Percentiles rank a stretch among this genome's conserved stretches.
Conservation (phyloP, 2,797 vertebrate genomes). For the Myotis myotis region DNA sequence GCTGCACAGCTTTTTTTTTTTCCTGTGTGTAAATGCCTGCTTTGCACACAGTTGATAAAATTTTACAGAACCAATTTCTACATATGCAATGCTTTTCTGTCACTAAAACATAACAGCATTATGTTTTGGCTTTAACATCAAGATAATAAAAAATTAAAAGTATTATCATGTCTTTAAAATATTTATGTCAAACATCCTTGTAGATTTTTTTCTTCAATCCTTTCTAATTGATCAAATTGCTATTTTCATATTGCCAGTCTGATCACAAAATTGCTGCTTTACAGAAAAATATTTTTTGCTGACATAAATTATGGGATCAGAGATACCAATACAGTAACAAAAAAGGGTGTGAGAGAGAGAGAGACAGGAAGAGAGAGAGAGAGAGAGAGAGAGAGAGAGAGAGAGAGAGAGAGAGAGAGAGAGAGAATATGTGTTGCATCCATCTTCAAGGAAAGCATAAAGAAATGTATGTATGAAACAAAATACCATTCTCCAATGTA, state of each 20-base stretch:
- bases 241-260: slow-evolving; percentile 38
- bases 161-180: slow-evolving; percentile 17
- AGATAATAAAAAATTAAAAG: slow-evolving; percentile 61
- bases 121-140: slow-evolving; percentile 32
- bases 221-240: slow-evolving; percentile 68
- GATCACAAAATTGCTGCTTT: slow-evolving; percentile 63
- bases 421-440: slow-evolving; percentile 36
- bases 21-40: slow-evolving; percentile 31
- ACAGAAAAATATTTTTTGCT: slow-evolving; percentile 53
- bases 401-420: neutral
- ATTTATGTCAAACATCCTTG: neutral
- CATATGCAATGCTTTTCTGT: neutral
- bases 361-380: neutral
- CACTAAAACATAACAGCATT: neutral
- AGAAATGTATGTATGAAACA: slow-evolving; percentile 63
- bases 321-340: slow-evolving; percentile 51
- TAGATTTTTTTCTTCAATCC: slow-evolving; percentile 58
- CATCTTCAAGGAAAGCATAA: slow-evolving; percentile 51
- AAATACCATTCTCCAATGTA: slow-evolving; percentile 58
- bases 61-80: slow-evolving; percentile 62
- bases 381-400: neutral
- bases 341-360: neutral
- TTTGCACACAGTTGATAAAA: slow-evolving; percentile 57
- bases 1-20: slow-evolving; percentile 37
- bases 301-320: slow-evolving; percentile 70